These are phyloP conservation scores for Pampusana beccarii DNA, from an alignment of 2,113 vertebrate species.

Conservation along the genomic window DNA sequence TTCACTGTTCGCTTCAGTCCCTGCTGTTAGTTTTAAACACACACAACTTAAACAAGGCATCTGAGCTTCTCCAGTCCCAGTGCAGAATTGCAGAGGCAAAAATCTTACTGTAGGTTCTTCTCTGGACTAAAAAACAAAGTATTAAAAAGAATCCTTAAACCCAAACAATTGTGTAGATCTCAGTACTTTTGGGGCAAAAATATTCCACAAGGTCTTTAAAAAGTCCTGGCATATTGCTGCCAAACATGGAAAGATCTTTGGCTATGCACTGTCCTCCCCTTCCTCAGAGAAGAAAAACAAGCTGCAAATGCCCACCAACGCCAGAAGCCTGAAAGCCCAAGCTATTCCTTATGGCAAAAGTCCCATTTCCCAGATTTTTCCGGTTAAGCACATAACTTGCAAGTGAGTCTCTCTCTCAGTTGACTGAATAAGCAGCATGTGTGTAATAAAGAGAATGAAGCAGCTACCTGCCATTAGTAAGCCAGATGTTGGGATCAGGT, in stretches of 20 bases:
- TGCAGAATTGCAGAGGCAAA: background rate
- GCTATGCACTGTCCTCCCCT: constrained; percentile 23
- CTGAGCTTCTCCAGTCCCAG: constrained; percentile 57
- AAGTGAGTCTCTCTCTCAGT: background rate
- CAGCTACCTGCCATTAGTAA: background rate
- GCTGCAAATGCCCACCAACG: constrained; percentile 32
- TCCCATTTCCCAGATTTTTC: constrained; percentile 33
- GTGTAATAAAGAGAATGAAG: background rate
- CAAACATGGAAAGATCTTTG: constrained; percentile 51
- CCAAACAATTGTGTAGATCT: constrained; percentile 40
- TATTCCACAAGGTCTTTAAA: constrained; percentile 2
- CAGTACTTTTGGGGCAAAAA: constrained; percentile 30
- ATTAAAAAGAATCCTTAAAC: constrained; percentile 36
- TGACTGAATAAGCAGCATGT: constrained; percentile 7
- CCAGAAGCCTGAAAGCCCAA: constrained; percentile 51
- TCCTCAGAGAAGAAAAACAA: constrained; percentile 57
- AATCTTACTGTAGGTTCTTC: background rate
- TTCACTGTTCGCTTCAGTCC: constrained; percentile 60
- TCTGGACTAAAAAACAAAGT: background rate
- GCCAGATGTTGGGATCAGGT: background rate
- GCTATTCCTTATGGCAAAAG: constrained; percentile 50
- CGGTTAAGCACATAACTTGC: constrained; percentile 31
- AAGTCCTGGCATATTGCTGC: constrained; percentile 20
- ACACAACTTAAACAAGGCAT: constrained; percentile 59
- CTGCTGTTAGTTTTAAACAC: constrained; percentile 61